These are phyloP conservation scores for Micrastur ruficollis DNA, from an alignment of 2,797 vertebrate genomes.

Conservation along the genomic window DNA sequence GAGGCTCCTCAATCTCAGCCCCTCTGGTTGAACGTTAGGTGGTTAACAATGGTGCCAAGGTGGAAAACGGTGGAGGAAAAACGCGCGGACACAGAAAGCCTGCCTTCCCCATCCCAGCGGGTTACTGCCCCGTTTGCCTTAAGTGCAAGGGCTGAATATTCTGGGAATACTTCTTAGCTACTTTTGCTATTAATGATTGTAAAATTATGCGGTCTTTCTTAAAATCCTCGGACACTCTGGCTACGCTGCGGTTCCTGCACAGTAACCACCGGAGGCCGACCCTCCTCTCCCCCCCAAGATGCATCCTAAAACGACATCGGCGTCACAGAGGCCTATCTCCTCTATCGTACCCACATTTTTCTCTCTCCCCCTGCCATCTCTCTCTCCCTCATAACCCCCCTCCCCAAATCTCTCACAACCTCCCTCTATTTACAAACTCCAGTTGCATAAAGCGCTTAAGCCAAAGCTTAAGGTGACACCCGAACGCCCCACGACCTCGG, in stretches of 20 bases:
- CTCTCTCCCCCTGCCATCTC: background rate
- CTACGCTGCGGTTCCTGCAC: background rate
- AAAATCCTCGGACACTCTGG: background rate
- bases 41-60: background rate
- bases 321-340: background rate
- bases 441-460: background rate
- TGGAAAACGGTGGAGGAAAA: background rate
- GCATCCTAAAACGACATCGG: background rate
- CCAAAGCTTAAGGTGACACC: background rate
- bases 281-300: background rate
- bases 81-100: background rate
- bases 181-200: no score
- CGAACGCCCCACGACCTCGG: background rate
- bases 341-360: no score
- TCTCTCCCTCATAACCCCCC: no score
- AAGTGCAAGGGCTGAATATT: background rate
- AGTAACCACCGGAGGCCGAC: background rate
- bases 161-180: background rate
- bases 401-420: background rate
- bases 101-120: rapidly evolving
- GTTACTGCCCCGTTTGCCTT: background rate
- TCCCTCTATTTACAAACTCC: background rate
- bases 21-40: background rate
- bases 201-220: background rate
- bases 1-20: background rate